Percentiles rank a stretch among this genome's conserved stretches.
Evolutionary conservation across 2,113 vertebrate genomes (phyloP).

Genomic region (Motacilla alba): DNA sequence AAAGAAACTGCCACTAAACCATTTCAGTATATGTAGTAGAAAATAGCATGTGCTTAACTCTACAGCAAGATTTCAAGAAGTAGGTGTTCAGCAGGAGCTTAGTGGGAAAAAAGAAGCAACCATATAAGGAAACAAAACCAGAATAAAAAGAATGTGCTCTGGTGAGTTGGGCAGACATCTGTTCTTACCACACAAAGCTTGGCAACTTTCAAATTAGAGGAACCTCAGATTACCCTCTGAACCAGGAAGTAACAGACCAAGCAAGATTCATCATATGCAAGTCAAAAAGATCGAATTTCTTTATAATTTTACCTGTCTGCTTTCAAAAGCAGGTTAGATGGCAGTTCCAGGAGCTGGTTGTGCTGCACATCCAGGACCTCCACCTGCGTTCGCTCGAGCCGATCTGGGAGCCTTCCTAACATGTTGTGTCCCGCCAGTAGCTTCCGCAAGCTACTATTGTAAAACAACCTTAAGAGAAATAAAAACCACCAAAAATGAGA

Average conservation of each 20-base stretch:
- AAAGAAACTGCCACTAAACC: conserved; percentile 50
- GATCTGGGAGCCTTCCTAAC: conserved; percentile 86
- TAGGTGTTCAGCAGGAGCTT: conserved; percentile 34
- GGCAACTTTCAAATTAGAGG: neutral
- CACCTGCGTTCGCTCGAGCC: conserved; percentile 85
- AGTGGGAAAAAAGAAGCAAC: conserved; percentile 15
- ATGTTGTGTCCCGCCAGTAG: conserved; percentile 89
- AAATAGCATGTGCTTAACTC: conserved; percentile 36
- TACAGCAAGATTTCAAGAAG: conserved; percentile 39
- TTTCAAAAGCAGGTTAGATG: conserved; percentile 89
- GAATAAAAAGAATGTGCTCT: conserved; percentile 11
- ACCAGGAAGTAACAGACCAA: neutral
- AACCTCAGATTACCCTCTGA: conserved; percentile 17
- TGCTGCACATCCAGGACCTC: conserved; percentile 94
- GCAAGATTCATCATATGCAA: neutral
- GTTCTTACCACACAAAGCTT: conserved; percentile 6
- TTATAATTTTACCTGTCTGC: conserved; percentile 83
- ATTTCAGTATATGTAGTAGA: conserved; percentile 7
- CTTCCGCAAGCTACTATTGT: conserved; percentile 89
- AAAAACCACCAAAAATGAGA: neutral
- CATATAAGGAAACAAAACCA: conserved; percentile 40
- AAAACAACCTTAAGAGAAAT: conserved; percentile 81
- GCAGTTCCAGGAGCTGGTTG: conserved; percentile 92
- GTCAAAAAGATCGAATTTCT: neutral
- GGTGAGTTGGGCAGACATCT: conserved; percentile 22